Base-by-base conservation (phyloP, 2,797 vertebrate species). In the Sandelia bainsii region DNA sequence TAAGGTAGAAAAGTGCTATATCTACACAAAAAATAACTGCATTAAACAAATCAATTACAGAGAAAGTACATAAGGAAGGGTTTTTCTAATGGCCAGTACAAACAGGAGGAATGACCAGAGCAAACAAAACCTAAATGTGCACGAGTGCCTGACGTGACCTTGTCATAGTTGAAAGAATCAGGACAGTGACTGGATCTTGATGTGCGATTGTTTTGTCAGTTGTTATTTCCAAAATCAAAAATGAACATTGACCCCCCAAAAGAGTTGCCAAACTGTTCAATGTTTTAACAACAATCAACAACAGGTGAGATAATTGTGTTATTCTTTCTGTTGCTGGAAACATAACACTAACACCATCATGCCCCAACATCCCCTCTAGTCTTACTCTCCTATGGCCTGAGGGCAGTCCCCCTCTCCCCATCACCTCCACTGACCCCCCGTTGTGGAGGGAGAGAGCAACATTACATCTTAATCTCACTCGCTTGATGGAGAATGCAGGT, bases 391-490 rank as follows among this genome's bases (percentile, higher is more conserved):
- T 75, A 60, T 66, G 54, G 69, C 80, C 81, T 11, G 4, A 49
- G 77, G 83, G 60, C 25, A 16, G 91, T 40, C 72, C 91, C 89
- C 93, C 92, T 81, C 94, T 93, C 59, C 67, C 57, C 71, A 6
- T 84, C 79, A 81, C 87, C 81, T 84, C 86, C 66, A 83, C 71
- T 85, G 77, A 94, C 95, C 89, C 94, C 95, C 95, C 91, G 94
- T 94, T 94, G 94, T 90, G 93, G 91, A 94, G 93, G 94, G 95
- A 96, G 91, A 91, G 90, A 71, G 95, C 95, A 80, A 93, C 93
- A 96, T 97, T 96, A 96, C 95, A 96, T 96, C 94, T 96, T 97
- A 97, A 98, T 98, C 97, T 97, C 95, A 94, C 78, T 61, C 80
- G 95, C 95, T 96, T 87, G 95, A 94, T 92, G 90, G 94, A 97